Evolutionary conservation across 1,140 invertebrate species (phyloP), one percentile per base, ranked within the genome.

Genomic region (Metopolophium dirhodum): DNA sequence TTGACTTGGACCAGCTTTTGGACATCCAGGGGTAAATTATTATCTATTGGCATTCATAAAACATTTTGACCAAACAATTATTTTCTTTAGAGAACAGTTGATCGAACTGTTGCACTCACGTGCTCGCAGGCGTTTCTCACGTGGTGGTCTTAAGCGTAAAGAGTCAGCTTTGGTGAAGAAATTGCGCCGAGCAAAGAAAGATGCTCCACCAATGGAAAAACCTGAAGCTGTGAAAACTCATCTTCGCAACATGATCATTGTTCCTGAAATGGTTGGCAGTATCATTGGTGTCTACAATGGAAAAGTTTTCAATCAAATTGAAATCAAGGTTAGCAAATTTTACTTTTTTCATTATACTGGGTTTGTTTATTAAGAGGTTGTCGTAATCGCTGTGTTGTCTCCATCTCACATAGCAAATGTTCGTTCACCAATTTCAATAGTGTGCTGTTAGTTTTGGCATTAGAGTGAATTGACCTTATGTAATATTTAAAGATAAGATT

Each of bases 201-300:
- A 99, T 95, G 98, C 98, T 83, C 98, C 98, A 51, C 98, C 98
- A 95, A 97, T 99, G 96, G 99, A 99, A 95, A 99, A 99, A 95
- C 99, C 99, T 89, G 99, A 99, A 95, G 98, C 99, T 94, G 99
- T 99, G 0, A 99, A 99, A 96, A 99, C 99, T 51, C 99, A 99
- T 96, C 96, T 99, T 94, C 96, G 99, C 93, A 98, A 99, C 95
- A 99, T 99, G 99, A 98, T 99, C 94, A 98, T 99, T 95, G 97
- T 99, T 26, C 99, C 99, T 61, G 99, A 99, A 96, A 99, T 99
- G 99, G 99, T 99, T 95, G 99, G 99, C 94, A 99, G 98, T 94
- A 99, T 99, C 95, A 98, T 99, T 95, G 99, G 99, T 94, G 98
- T 99, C 93, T 99, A 99, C 96, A 99, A 99, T 95, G 99, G 99